Percentiles rank a stretch among this genome's conserved stretches.
Evolutionary conservation across 2,888 invertebrate genomes (phyloP).

Genomic region (Watsonalla cultraria): DNA sequence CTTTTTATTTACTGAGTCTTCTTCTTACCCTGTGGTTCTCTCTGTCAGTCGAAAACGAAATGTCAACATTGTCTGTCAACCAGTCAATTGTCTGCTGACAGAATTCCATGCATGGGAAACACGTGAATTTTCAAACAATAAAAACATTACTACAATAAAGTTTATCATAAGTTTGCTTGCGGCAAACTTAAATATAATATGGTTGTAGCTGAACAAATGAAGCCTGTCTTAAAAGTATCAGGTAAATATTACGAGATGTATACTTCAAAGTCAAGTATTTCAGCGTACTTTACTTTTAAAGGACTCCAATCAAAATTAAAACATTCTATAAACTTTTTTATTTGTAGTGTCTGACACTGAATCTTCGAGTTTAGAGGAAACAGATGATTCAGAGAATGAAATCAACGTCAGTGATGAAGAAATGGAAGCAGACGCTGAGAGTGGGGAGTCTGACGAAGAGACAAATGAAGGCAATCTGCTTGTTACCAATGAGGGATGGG

Average conservation of each 20-base stretch:
- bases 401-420: conserved; percentile 29
- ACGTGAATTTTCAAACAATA: too few species aligned
- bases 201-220: conserved; percentile 49
- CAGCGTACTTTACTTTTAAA: background rate
- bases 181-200: conserved; percentile 22
- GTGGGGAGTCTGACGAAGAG: conserved; percentile 18
- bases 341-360: conserved; percentile 50
- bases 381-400: conserved; percentile 17
- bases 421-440: conserved; percentile 21
- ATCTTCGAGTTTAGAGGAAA: conserved; percentile 42
- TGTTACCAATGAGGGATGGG: conserved; percentile 86
- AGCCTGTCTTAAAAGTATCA: conserved; percentile 51
- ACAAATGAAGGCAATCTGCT: conserved; percentile 28
- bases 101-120: too few species aligned
- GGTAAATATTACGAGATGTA: conserved; percentile 27
- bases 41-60: too few species aligned
- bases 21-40: too few species aligned
- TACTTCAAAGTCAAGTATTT: conserved; percentile 1
- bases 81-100: too few species aligned
- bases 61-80: too few species aligned
- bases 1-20: too few species aligned
- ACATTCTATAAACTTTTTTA: conserved; percentile 13
- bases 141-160: too few species aligned
- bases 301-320: too few species aligned
- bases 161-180: too few species aligned